Evolutionary conservation across 2,888 invertebrate genomes (phyloP), one percentile per base, ranked within the genome.

Genomic region (Lomographa bimaculata): DNA sequence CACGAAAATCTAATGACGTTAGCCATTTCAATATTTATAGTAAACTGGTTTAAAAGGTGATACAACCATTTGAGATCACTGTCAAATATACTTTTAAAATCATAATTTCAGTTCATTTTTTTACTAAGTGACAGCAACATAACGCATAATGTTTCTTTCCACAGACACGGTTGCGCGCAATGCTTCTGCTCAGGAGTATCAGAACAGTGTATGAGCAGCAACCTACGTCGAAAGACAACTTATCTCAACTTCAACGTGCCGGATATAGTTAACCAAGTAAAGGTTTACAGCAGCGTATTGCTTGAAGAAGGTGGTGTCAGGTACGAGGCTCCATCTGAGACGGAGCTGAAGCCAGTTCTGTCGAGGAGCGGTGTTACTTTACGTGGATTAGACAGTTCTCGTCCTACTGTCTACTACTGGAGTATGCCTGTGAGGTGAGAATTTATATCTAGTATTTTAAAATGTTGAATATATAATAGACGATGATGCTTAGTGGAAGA

Each of bases 181-280:
- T 99, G 99, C 81, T 99, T 98, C 95, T 99, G 99, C 79, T 96
- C 96, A 90, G 98, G 98, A 1, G 92, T 97, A 18, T 93, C 96
- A 0, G 85, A 90, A 17, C 91, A 92, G 50, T 99, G 99, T 75
- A 91, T 91, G 37, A 96, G 97, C 65, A 97, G 97, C 30, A 91
- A 90, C 37, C 92, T 92, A 82, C 93, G 94, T 46, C 91, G 96
- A 37, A 92, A 92, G 52, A 83, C 89, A 0, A 76, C 74, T 0
- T 58, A 57, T 0, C 65, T 77, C 0, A 65, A 66, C 7, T 89
- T 89, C 62, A 84, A 82, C 42, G 73, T 79, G 1, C 86, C 82
- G 0, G 64, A 72, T 14, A 69, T 80, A n/a, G 72, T 82, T 0
- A 61, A 71, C 3, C 68, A 79, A 54, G 68, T 89, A 8, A 70